A percentile compares a stretch with the other conserved stretches of the same genome.
Evolutionary conservation across 2,113 vertebrate species (phyloP).

Genomic region (Rhea pennata): DNA sequence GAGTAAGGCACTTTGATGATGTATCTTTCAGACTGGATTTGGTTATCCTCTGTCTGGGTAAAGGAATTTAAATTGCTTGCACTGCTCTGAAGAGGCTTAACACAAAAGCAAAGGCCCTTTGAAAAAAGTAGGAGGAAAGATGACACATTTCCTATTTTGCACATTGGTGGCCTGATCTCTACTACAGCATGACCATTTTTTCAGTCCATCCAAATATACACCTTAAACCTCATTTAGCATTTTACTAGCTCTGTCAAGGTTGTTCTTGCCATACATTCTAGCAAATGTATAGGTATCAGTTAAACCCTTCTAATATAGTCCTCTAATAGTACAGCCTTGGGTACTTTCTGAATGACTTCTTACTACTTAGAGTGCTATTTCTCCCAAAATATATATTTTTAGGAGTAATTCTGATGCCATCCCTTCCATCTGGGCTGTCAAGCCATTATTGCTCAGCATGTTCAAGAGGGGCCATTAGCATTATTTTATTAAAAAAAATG

Average conservation of each 20-base stretch:
- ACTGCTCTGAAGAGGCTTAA: neutral
- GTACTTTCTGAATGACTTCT: neutral
- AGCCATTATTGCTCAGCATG: neutral
- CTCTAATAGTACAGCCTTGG: neutral
- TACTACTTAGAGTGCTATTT: neutral
- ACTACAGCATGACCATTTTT: neutral
- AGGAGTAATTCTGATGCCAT: neutral
- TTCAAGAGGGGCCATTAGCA: neutral
- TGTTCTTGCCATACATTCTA: neutral
- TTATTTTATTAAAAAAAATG: neutral
- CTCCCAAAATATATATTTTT: neutral
- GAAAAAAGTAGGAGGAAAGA: neutral
- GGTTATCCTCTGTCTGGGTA: neutral
- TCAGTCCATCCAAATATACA: neutral
- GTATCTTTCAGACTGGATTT: neutral
- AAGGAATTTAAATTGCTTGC: neutral
- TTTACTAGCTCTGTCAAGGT: accelerated
- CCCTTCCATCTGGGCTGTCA: neutral
- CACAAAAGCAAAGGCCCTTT: neutral
- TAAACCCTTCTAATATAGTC: neutral
- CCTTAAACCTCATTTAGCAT: neutral
- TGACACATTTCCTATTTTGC: neutral
- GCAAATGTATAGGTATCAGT: neutral
- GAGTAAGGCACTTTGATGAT: neutral
- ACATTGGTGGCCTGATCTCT: neutral